Evolutionary conservation across 2,797 vertebrate species (phyloP), one percentile per base, ranked within the genome.

Genomic region (Mycteria americana): DNA sequence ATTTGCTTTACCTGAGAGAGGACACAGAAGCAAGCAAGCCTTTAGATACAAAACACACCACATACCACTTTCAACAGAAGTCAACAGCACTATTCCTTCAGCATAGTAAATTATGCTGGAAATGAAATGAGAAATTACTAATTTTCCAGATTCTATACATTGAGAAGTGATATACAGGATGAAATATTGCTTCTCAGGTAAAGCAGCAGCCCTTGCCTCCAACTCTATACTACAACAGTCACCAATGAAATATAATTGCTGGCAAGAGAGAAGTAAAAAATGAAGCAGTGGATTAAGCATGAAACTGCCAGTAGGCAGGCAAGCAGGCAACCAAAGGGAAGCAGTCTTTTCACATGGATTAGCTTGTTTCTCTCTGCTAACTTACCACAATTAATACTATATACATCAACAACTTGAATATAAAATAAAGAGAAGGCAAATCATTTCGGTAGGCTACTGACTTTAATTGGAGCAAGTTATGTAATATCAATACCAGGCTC

Each of bases 91-190:
- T 84, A 65, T 60, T 96, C 64, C 80, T 97, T 70, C 46, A 96
- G 73, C 74, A 91, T 13, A 88, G 65, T 91, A 93, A 96, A 92
- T 95, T 83, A 92, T 81, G 72, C 78, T 72, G 88, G 68, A 97
- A 96, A 95, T 85, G 24, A 97, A 98, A 96, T 75, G 87, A 97
- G 89, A 95, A 97, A 97, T 94, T 93, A 87, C 74, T 83, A 37
- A 28, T 92, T 94, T 96, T 95, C 89, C 68, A 91, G 86, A 95
- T 97, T 97, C 92, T 85, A 78, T 97, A 94, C 92, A 89, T 92
- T 97, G 80, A 95, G 88, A 96, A 96, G 70, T 93, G 94, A 97
- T 97, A 95, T 56, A 85, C 8, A 69, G 88, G 50, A 92, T 77
- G 68, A 92, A 75, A 91, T 63, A 95, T 62, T 94, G 81, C 80